Base-by-base conservation (phyloP, 1,140 invertebrate genomes). In the Zaprionus tsacasi region DNA sequence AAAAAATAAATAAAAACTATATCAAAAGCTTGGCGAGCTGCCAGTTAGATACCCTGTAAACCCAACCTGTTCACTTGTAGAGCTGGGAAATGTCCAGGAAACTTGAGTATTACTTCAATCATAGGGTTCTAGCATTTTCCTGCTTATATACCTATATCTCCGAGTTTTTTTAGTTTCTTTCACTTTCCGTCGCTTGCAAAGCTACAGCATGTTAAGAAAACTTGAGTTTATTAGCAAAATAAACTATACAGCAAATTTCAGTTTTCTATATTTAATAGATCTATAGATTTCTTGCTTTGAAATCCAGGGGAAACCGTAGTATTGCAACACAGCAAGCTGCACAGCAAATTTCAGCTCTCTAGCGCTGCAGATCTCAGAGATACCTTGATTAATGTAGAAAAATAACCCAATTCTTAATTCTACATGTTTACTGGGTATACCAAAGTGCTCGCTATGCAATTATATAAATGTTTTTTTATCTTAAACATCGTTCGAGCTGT, bases 401-500 rank as follows among this genome's bases (percentile, higher is more conserved):
- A 10, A 12, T 21, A 2, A 11, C 0, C 4, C 10, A 8, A 12
- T 15, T 6, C 2, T n/a, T n/a, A 43, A 17, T 15, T 43, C 13
- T 6, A 6, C n/a, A 43, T 13, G 56, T 7, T 61, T 61, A 48
- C 59, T 48, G 40, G 59, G 59, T 48, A 48, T 50, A 7, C n/a
- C 3, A 10, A 13, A 25, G 43, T 10, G 7, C 8, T 36, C n/a
- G 21, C 33, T 13, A 21, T 17, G 58, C 33, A 61, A 56, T 57
- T 8, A 43, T 33, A 36, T 43, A 71, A 40, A 61, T 55, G 48
- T 71, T 63, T 66, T 21, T 21, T 71, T 67, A 79, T 71, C 68
- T 75, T 54, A 58, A 73, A 59, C 55, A 67, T 67, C 35, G 33
- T 25, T 45, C 15, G 54, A 13, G 40, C 38, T 50, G 27, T 61